Evolutionary conservation across 2,113 vertebrate genomes (phyloP).

Genomic region (Crotalus viridis): DNA sequence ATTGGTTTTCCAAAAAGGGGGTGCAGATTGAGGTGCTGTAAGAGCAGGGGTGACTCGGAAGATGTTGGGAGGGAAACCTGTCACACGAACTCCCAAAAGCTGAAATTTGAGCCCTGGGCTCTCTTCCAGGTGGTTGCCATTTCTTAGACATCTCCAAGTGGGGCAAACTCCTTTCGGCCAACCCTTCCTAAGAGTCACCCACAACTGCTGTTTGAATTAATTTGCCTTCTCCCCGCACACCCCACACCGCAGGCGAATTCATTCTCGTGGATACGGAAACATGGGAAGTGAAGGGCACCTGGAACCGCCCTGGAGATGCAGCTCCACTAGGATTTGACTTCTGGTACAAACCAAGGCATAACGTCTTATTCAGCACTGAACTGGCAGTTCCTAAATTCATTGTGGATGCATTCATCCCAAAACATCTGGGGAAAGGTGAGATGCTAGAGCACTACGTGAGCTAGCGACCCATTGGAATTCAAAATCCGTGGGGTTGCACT

Average conservation of each 20-base stretch:
- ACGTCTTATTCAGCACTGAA: slow-evolving; percentile 83
- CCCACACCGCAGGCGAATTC: slow-evolving; percentile 72
- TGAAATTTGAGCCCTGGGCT: neutral
- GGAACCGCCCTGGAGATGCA: slow-evolving; percentile 72
- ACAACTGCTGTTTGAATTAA: neutral
- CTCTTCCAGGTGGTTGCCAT: neutral
- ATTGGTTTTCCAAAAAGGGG: neutral
- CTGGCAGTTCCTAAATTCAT: slow-evolving; percentile 73
- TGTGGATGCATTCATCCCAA: slow-evolving; percentile 64
- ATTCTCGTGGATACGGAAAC: slow-evolving; percentile 77
- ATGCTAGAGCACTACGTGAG: too few species aligned
- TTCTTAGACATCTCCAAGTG: neutral
- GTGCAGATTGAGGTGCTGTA: neutral
- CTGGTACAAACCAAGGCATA: slow-evolving; percentile 83
- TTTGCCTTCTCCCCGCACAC: neutral
- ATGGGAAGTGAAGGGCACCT: slow-evolving; percentile 78
- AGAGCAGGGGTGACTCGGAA: neutral
- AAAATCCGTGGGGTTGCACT: neutral
- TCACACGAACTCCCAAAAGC: rapidly evolving
- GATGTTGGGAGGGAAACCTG: neutral
- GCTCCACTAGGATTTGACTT: slow-evolving; percentile 79
- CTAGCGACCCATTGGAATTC: too few species aligned
- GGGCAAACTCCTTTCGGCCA: neutral
- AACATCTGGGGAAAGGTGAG: slow-evolving; percentile 70
- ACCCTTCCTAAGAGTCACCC: neutral